phyloP scores from a whole-genome alignment of 2,888 invertebrate genomes.

The Alloscopus bannaensis region DNA sequence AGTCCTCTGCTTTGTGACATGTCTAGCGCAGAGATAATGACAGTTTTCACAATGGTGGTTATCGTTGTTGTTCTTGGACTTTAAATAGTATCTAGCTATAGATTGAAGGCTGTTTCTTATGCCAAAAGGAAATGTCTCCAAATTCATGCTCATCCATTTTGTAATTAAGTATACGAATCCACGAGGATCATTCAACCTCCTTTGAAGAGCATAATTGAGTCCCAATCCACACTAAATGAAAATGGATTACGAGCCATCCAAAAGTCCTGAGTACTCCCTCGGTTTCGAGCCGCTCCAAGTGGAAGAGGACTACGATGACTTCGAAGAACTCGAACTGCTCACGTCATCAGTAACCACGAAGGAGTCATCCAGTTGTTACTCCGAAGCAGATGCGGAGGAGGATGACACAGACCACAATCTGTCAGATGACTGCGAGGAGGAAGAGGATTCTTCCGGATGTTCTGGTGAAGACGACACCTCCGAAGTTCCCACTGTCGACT shows the following conservation, averaged over 20 bases:
- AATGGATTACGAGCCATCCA: slow-evolving; percentile 43
- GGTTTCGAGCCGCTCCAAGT: slow-evolving; percentile 71
- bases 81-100: too few species aligned
- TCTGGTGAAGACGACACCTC: slow-evolving; percentile 52
- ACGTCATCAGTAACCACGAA: slow-evolving; percentile 31
- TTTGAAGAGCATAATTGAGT: too few species aligned
- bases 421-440: slow-evolving; percentile 44
- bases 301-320: slow-evolving; percentile 59
- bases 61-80: too few species aligned
- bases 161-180: too few species aligned
- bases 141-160: too few species aligned
- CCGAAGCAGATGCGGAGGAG: slow-evolving; percentile 52
- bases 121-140: too few species aligned
- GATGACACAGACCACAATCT: slow-evolving; percentile 26
- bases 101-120: too few species aligned
- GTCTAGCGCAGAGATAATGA: too few species aligned
- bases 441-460: slow-evolving; percentile 54
- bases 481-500: slow-evolving; percentile 43
- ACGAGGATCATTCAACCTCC: too few species aligned
- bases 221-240: too few species aligned
- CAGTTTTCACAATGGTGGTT: too few species aligned
- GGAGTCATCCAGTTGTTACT: slow-evolving; percentile 45
- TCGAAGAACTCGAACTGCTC: slow-evolving; percentile 33
- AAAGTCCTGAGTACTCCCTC: slow-evolving; percentile 43
- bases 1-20: too few species aligned